These are phyloP conservation scores for Platypus cylindrus DNA, from an alignment of 2,888 invertebrate species.

Conservation along the genomic window DNA sequence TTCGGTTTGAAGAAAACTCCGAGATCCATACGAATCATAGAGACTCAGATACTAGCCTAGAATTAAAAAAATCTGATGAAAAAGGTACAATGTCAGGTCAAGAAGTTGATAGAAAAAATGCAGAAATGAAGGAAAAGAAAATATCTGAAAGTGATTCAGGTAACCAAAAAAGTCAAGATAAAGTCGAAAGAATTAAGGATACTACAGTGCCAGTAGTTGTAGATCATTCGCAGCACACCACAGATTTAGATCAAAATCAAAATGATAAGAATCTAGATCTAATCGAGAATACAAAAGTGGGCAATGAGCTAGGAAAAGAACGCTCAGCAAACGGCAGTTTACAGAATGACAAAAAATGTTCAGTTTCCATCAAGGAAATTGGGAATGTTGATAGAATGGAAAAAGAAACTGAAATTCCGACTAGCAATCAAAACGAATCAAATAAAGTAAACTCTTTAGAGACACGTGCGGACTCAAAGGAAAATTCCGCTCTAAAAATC, in stretches of 20 bases:
- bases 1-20: too few relatives aligned
- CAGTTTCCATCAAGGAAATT: too few relatives aligned
- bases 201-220: too few relatives aligned
- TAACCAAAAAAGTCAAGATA: not conserved
- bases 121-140: not conserved
- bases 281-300: not conserved
- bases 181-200: not conserved
- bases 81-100: not conserved
- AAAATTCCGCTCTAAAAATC: conserved; percentile 14
- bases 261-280: not conserved
- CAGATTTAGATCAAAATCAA: not conserved
- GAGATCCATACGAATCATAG: too few relatives aligned
- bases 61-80: not conserved
- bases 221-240: too few relatives aligned
- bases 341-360: too few relatives aligned
- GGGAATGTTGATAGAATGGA: too few relatives aligned
- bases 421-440: conserved; percentile 1
- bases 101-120: not conserved
- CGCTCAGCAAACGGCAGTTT: too few relatives aligned
- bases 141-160: not conserved
- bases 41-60: not conserved
- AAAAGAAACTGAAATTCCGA: too few relatives aligned
- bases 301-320: too few relatives aligned
- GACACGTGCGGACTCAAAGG: not conserved
- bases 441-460: not conserved